A percentile compares a stretch with the other conserved stretches of the same genome.
Evolutionary conservation across 2,113 vertebrate species (phyloP).

Genomic region (Aramus guarauna): DNA sequence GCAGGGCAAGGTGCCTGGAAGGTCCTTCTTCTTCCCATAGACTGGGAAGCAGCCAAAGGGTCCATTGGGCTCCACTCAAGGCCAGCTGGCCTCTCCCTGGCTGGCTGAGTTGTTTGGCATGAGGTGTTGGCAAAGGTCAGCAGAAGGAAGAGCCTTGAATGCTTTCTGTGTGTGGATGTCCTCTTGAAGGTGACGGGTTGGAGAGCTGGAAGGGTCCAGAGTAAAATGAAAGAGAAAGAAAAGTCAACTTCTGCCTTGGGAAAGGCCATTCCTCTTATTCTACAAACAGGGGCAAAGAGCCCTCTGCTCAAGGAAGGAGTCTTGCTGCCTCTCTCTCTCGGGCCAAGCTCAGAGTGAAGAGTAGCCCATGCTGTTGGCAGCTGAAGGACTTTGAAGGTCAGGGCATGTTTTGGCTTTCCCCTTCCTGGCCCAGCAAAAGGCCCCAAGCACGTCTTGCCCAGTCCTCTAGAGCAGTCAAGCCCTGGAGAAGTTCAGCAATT

Average conservation of each 20-base stretch:
- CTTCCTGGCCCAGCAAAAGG: background rate
- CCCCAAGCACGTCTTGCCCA: background rate
- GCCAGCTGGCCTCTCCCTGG: background rate
- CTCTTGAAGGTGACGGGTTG: background rate
- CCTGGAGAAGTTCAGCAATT: background rate
- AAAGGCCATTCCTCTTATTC: background rate
- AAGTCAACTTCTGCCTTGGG: background rate
- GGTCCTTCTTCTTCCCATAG: background rate
- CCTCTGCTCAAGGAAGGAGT: background rate
- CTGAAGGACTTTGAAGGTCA: background rate
- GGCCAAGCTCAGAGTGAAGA: background rate
- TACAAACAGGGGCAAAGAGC: background rate
- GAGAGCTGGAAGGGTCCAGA: background rate
- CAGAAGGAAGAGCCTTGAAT: background rate
- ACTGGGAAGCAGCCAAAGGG: background rate
- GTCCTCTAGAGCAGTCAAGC: background rate
- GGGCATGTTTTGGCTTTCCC: background rate
- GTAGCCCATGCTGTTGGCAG: background rate
- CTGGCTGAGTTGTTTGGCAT: background rate
- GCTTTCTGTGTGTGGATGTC: fast-evolving
- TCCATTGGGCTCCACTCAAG: background rate
- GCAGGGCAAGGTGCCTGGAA: background rate
- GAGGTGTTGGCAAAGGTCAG: background rate
- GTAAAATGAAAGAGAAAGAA: background rate
- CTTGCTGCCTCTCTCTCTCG: background rate